Percentiles rank a stretch among this genome's conserved stretches.
Evolutionary conservation across 2,797 vertebrate species (phyloP).

Genomic region (Crenuchus spilurus): DNA sequence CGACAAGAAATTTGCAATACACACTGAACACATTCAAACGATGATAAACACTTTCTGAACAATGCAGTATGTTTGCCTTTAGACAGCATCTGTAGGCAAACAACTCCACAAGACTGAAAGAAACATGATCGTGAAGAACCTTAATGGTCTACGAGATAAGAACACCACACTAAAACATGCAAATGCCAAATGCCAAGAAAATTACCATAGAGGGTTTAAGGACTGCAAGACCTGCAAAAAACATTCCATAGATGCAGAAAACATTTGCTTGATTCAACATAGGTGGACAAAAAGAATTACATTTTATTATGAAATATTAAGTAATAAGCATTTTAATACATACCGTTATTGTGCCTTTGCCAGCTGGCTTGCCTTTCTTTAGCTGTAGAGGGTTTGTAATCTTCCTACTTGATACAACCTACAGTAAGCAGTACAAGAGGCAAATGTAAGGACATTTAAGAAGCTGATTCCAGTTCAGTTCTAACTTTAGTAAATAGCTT

Average conservation of each 20-base stretch:
- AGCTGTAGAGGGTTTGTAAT: constrained; percentile 86
- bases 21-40: too few species aligned
- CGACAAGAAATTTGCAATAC: not conserved
- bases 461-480: not conserved
- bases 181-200: constrained; percentile 15
- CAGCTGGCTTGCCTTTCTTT: constrained; percentile 90
- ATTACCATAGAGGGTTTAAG: constrained; percentile 21
- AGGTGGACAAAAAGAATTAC: not conserved
- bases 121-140: not conserved
- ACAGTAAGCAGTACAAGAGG: constrained; percentile 51
- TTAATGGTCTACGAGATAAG: constrained; percentile 7
- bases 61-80: not conserved
- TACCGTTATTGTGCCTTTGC: constrained; percentile 88
- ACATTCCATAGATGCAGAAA: not conserved
- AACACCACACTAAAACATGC: constrained; percentile 37
- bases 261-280: not conserved
- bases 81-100: constrained; percentile 3
- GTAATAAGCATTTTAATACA: constrained; percentile 24
- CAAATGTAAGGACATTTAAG: not conserved
- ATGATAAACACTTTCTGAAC: not conserved
- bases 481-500: too few species aligned
- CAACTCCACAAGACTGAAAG: not conserved
- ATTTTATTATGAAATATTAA: not conserved
- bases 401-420: constrained; percentile 86
- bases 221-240: constrained; percentile 7